These are phyloP conservation scores for Dasypogon diadema DNA, from an alignment of 2,888 invertebrate species.

Conservation along the genomic window DNA sequence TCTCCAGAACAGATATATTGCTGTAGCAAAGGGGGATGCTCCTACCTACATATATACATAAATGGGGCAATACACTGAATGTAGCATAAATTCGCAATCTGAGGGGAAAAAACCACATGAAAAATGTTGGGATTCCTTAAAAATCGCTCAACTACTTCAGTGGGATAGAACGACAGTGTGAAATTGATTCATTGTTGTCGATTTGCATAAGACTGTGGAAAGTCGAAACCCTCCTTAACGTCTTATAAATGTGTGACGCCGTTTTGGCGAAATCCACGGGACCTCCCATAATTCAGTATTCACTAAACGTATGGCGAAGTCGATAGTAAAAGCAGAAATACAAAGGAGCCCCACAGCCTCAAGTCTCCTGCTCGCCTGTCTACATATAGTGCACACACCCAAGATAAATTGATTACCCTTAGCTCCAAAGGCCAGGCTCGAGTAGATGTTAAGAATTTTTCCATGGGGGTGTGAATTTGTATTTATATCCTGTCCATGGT, in stretches of 20 bases:
- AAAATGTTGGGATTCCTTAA: constrained; percentile 36
- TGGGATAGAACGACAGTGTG: constrained; percentile 27
- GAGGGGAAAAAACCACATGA: constrained; percentile 8
- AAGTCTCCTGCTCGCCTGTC: not conserved
- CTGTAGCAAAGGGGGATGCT: constrained; percentile 6
- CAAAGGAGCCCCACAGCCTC: not conserved
- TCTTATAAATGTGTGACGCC: constrained; percentile 37
- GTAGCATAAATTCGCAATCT: not conserved
- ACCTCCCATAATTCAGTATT: constrained; percentile 1
- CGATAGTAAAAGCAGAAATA: constrained; percentile 11
- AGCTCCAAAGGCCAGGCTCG: constrained; percentile 1
- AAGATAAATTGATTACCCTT: constrained; percentile 43
- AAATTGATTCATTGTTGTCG: constrained; percentile 50
- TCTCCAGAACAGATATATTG: not conserved
- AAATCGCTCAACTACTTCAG: constrained; percentile 32
- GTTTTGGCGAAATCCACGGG: constrained; percentile 16
- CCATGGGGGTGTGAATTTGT: constrained; percentile 39
- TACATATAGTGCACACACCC: constrained; percentile 4
- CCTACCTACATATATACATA: not conserved
- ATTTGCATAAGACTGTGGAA: constrained; percentile 49
- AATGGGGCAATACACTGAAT: not conserved
- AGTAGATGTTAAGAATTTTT: constrained; percentile 28
- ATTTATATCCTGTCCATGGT: constrained; percentile 32
- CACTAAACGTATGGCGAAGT: not conserved
- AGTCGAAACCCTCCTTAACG: constrained; percentile 21